phyloP scores from a whole-genome alignment of 1,140 invertebrate genomes.

The Trachymyrmex cornetzi region DNA sequence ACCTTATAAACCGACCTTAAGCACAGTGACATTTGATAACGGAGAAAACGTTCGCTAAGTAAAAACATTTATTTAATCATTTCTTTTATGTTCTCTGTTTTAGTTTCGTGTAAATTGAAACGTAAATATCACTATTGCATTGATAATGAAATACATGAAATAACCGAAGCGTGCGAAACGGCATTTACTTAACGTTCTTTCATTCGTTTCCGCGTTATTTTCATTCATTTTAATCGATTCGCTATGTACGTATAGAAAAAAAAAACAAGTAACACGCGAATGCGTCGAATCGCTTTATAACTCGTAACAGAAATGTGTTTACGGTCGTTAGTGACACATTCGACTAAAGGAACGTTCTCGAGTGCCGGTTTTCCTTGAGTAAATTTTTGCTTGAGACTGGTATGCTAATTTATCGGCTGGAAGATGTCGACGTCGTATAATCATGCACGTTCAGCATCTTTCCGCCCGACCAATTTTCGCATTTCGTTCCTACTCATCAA shows the following conservation, averaged over 20 bases:
- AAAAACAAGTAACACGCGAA: not conserved
- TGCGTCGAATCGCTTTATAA: slow-evolving; percentile 1
- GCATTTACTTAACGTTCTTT: slow-evolving; percentile 12
- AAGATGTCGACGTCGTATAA: slow-evolving; percentile 14
- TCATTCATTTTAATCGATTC: slow-evolving; percentile 20
- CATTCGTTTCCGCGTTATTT: slow-evolving; percentile 20
- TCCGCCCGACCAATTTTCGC: not conserved
- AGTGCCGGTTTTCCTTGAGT: slow-evolving; percentile 36
- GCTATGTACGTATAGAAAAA: slow-evolving; percentile 15
- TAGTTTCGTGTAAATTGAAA: not conserved
- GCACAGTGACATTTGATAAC: not conserved
- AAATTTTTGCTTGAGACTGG: slow-evolving; percentile 11
- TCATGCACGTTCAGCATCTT: slow-evolving; percentile 18
- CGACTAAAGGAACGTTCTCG: not conserved
- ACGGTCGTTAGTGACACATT: slow-evolving; percentile 7
- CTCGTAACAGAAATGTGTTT: slow-evolving; percentile 33
- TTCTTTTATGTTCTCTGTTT: not conserved
- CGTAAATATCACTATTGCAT: not conserved
- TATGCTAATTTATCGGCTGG: slow-evolving; percentile 47
- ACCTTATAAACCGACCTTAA: not conserved
- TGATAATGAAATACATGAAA: slow-evolving; percentile 13
- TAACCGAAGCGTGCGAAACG: not conserved
- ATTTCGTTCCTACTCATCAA: not conserved
- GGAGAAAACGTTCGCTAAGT: not conserved
- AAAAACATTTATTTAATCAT: not conserved